Evolutionary conservation across 2,113 vertebrate genomes (phyloP).

Genomic region (Suricata suricatta): DNA sequence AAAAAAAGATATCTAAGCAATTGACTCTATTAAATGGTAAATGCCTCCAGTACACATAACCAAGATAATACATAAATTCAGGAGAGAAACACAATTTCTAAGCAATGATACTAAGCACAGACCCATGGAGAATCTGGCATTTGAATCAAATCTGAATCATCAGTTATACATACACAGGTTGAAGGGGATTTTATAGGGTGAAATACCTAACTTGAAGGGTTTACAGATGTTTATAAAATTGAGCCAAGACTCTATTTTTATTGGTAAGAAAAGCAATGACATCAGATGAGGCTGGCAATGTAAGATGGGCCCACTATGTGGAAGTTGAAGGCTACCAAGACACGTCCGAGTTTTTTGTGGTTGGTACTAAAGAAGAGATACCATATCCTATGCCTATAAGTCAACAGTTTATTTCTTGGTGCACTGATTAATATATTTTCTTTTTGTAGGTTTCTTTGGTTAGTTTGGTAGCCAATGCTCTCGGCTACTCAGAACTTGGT

Average conservation of each 20-base stretch:
- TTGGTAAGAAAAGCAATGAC: not conserved
- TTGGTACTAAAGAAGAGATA: not conserved
- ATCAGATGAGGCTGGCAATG: not conserved
- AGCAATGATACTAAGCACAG: not conserved
- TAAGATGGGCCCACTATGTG: not conserved
- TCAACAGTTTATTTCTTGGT: not conserved
- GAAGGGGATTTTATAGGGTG: not conserved
- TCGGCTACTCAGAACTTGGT: slow-evolving; percentile 91
- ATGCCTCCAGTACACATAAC: not conserved
- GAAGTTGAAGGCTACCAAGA: not conserved
- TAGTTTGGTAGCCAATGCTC: slow-evolving; percentile 93
- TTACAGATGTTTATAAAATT: not conserved
- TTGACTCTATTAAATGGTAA: not conserved
- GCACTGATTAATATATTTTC: slow-evolving; percentile 37
- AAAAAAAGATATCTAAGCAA: not conserved
- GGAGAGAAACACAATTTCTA: not conserved
- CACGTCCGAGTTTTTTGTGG: not conserved
- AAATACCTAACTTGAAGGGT: not conserved
- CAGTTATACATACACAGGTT: not conserved
- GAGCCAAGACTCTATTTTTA: not conserved
- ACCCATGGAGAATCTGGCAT: not conserved
- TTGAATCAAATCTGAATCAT: slow-evolving; percentile 29
- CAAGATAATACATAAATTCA: slow-evolving; percentile 3
- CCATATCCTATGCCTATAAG: not conserved
- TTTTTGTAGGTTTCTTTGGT: slow-evolving; percentile 93